A percentile compares a stretch with the other conserved stretches of the same genome.
These are phyloP conservation scores for Datnioides undecimradiatus DNA, from an alignment of 2,113 vertebrate species.

Conservation along the genomic window DNA sequence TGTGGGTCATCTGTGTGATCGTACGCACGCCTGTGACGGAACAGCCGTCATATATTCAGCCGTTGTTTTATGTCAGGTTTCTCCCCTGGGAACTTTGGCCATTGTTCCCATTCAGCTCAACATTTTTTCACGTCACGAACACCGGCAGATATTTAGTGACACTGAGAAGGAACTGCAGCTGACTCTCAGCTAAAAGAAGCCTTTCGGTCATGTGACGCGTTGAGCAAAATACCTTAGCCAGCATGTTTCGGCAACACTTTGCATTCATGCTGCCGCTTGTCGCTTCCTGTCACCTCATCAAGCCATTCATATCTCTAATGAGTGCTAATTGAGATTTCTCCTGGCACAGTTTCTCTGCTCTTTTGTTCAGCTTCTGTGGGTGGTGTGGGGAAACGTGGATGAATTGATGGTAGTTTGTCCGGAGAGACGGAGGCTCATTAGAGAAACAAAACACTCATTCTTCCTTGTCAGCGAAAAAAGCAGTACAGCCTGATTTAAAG, in stretches of 20 bases:
- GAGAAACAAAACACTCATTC: conserved; percentile 63
- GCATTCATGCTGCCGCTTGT: background rate
- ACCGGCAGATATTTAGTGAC: background rate
- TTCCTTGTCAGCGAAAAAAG: conserved; percentile 38
- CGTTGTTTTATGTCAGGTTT: conserved; percentile 1
- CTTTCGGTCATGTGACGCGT: background rate
- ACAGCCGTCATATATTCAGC: background rate
- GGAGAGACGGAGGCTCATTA: conserved; percentile 65
- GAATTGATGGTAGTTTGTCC: conserved; percentile 15
- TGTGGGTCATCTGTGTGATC: background rate
- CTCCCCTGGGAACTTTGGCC: background rate
- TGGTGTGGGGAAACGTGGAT: conserved; percentile 14
- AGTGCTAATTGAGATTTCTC: conserved; percentile 64
- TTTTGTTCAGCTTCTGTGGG: conserved; percentile 47
- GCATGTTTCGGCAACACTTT: background rate
- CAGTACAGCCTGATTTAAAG: background rate
- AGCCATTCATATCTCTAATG: conserved; percentile 71
- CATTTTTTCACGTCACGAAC: conserved; percentile 12
- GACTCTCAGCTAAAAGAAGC: background rate
- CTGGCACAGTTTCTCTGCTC: conserved; percentile 1
- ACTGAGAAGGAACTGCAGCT: background rate
- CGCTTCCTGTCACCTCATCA: conserved; percentile 52
- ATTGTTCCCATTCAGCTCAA: background rate
- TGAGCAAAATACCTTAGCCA: background rate
- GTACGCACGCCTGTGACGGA: background rate